These are phyloP conservation scores for Agonopterix subpropinquella DNA, from an alignment of 2,888 invertebrate species.

Conservation along the genomic window DNA sequence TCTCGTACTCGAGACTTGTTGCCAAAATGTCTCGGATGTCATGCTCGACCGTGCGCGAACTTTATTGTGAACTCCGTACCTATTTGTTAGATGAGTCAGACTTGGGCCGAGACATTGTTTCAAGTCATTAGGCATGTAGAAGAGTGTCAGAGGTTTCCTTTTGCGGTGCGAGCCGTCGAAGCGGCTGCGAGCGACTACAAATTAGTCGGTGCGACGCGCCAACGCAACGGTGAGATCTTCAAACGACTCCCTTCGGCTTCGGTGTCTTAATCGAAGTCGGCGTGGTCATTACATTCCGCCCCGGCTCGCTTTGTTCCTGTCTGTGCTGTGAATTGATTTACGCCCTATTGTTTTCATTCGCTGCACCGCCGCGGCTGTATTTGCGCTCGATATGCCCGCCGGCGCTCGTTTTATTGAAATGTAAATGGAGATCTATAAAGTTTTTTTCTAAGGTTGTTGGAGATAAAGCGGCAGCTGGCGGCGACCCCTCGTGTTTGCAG, in stretches of 20 bases:
- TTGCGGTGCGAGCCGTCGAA: constrained; percentile 28
- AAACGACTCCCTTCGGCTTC: constrained; percentile 40
- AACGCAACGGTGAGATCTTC: constrained; percentile 35
- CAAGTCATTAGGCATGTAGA: constrained; percentile 48
- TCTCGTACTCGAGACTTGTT: constrained; percentile 23
- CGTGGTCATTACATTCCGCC: constrained; percentile 37
- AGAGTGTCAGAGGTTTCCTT: constrained; percentile 42
- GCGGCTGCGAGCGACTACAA: constrained; percentile 38
- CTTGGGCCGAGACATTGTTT: constrained; percentile 33
- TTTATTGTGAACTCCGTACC: not conserved
- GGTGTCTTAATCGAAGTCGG: constrained; percentile 46
- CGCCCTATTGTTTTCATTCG: constrained; percentile 47
- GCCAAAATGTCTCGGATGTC: constrained; percentile 31
- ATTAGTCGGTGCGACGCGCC: constrained; percentile 44
- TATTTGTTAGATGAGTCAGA: not conserved
- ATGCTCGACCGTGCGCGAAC: not conserved
- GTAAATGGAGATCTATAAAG: constrained; percentile 36
- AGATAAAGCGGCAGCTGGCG: constrained; percentile 21
- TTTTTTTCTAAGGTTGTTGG: constrained; percentile 32
- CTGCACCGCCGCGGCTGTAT: constrained; percentile 26
- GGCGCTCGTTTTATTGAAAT: constrained; percentile 43
- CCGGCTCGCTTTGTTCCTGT: constrained; percentile 42
- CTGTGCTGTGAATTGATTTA: constrained; percentile 58
- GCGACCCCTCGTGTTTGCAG: constrained; percentile 49
- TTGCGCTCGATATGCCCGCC: constrained; percentile 33